These are phyloP conservation scores for Trypoxylus dichotomus DNA, from an alignment of 1,140 invertebrate genomes.

Conservation along the genomic window DNA sequence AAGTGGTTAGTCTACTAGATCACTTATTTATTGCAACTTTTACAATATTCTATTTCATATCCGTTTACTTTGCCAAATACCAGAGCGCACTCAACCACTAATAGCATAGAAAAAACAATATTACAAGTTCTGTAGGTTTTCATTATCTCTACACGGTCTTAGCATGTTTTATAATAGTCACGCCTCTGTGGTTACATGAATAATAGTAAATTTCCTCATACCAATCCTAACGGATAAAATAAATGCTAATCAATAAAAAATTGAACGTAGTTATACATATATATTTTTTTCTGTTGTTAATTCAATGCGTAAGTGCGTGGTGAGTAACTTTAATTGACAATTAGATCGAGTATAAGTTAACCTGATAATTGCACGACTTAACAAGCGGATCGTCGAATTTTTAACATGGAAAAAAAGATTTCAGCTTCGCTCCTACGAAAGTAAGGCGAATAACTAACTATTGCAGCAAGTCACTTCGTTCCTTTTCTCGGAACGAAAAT, in stretches of 20 bases:
- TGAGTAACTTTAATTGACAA: not conserved
- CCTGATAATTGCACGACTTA: not conserved
- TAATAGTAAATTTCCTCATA: not conserved
- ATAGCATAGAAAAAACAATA: too few species aligned
- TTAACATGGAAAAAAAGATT: not conserved
- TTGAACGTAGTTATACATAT: not conserved
- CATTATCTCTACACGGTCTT: not conserved
- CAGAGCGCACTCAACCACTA: too few species aligned
- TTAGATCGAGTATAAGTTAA: not conserved
- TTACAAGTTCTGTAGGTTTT: too few species aligned
- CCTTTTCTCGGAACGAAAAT: not conserved
- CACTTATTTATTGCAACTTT: too few species aligned
- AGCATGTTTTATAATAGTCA: not conserved
- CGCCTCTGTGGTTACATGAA: not conserved
- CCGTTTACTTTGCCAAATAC: too few species aligned
- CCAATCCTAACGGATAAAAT: not conserved
- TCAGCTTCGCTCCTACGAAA: too few species aligned
- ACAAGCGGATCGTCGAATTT: not conserved
- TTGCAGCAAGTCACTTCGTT: not conserved
- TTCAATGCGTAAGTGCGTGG: too few species aligned
- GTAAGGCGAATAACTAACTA: not conserved
- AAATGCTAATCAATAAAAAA: not conserved
- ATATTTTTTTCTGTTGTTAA: too few species aligned
- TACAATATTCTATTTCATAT: too few species aligned
- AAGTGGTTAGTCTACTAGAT: too few species aligned